A percentile compares a stretch with the other conserved stretches of the same genome.
These are phyloP conservation scores for Megalops cyprinoides DNA, from an alignment of 2,797 vertebrate species.

Conservation along the genomic window DNA sequence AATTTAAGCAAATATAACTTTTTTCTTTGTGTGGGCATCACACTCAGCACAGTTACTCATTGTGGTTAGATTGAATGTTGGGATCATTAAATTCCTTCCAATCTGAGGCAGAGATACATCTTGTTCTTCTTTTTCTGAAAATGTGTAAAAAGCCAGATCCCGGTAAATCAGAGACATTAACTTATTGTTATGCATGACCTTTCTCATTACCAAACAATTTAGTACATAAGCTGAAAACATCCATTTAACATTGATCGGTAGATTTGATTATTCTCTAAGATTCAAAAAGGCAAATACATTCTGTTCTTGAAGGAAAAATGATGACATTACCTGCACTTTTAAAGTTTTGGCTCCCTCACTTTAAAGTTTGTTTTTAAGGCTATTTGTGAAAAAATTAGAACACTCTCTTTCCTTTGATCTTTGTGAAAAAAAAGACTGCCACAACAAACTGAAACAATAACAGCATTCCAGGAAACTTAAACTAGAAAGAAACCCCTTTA, in stretches of 20 bases:
- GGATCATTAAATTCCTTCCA: too few relatives aligned
- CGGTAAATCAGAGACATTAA: background rate
- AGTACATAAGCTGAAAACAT: background rate
- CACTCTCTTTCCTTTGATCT: background rate
- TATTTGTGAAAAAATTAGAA: background rate
- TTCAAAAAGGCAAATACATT: background rate
- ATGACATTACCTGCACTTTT: background rate
- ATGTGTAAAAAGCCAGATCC: background rate
- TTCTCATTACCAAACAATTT: background rate
- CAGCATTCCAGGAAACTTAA: background rate
- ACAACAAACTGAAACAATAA: background rate
- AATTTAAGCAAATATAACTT: too few relatives aligned
- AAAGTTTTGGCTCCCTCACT: background rate
- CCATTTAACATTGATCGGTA: constrained; percentile 14
- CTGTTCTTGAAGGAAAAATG: constrained; percentile 6
- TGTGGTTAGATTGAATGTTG: too few relatives aligned
- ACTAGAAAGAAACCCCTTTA: background rate
- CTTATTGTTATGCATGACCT: constrained; percentile 15
- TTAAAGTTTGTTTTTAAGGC: background rate
- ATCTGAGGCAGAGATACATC: too few relatives aligned
- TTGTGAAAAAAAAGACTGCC: background rate
- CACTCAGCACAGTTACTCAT: too few relatives aligned
- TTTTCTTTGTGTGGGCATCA: too few relatives aligned
- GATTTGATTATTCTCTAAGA: background rate
- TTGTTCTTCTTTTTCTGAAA: background rate